A percentile compares a stretch with the other conserved stretches of the same genome.
Evolutionary conservation across 2,113 vertebrate species (phyloP).

Genomic region (Synodontis membranacea): DNA sequence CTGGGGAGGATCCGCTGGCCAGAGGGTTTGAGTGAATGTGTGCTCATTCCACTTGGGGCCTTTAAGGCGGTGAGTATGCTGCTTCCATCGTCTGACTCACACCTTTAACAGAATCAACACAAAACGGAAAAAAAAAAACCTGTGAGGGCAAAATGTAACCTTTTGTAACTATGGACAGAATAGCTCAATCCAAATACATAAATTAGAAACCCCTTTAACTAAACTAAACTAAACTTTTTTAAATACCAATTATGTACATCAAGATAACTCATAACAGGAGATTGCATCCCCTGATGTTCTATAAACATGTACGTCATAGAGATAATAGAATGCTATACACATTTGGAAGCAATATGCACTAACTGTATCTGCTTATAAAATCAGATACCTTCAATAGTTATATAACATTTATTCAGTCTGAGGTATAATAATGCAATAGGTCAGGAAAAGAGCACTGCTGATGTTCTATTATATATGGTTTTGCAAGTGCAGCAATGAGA

Average conservation of each 20-base stretch:
- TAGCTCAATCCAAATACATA: background rate
- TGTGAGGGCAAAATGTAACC: background rate
- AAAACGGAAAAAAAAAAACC: background rate
- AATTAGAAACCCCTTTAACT: background rate
- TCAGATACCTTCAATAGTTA: background rate
- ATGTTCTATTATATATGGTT: background rate
- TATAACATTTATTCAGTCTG: background rate
- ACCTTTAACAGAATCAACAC: slow-evolving; percentile 59
- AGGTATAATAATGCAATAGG: background rate
- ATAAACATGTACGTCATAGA: background rate
- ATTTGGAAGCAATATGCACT: background rate
- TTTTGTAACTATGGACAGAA: background rate
- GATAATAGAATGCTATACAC: background rate
- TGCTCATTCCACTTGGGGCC: slow-evolving; percentile 53
- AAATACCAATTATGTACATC: background rate
- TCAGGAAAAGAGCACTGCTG: background rate
- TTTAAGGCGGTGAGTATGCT: slow-evolving; percentile 46
- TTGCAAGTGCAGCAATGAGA: background rate
- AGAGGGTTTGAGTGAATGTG: slow-evolving; percentile 64
- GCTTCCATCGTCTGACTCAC: slow-evolving; percentile 70
- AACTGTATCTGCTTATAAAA: background rate
- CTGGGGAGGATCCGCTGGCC: slow-evolving; percentile 44
- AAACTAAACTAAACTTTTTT: slow-evolving; percentile 3
- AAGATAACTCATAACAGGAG: background rate
- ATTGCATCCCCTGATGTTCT: background rate